A percentile compares a stretch with the other conserved stretches of the same genome.
Conservation (phyloP, 23 tunicate genomes). For the Phallusia fumigata region DNA sequence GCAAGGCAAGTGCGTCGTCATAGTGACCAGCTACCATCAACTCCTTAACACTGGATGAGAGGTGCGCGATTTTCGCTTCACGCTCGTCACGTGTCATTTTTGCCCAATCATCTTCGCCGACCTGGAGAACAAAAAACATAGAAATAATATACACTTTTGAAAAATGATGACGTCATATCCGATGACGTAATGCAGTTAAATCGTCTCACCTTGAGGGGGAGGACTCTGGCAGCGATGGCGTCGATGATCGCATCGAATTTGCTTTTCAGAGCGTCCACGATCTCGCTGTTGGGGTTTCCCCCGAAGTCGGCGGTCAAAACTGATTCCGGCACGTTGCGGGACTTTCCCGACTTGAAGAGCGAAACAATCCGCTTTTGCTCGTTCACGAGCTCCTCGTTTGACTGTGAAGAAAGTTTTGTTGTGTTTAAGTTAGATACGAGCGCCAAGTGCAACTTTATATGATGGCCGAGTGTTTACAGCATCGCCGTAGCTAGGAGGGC, state of each 20-base stretch:
- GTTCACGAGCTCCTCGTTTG: conserved; percentile 27
- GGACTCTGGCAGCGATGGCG: conserved; percentile 46
- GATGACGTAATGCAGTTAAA: background rate
- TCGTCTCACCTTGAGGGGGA: conserved; percentile 42
- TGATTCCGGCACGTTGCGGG: conserved; percentile 49
- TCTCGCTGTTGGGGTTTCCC: conserved; percentile 22
- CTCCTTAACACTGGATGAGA: conserved; percentile 47
- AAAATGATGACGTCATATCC: no score
- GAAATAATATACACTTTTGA: no score
- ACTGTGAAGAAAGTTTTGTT: conserved; percentile 13
- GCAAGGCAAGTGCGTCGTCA: conserved; percentile 67
- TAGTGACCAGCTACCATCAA: conserved; percentile 52
- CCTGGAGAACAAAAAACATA: conserved; percentile 20
- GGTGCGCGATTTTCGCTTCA: conserved; percentile 39
- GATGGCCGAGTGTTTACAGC: no score
- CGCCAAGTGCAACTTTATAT: no score
- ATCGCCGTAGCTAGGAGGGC: no score
- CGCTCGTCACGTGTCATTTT: conserved; percentile 47
- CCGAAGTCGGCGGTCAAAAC: conserved; percentile 38
- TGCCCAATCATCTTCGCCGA: conserved; percentile 63
- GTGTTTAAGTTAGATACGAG: no score
- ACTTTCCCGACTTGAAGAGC: conserved; percentile 36
- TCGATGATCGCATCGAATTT: conserved; percentile 70
- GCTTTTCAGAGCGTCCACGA: conserved; percentile 64
- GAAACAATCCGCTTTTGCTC: conserved; percentile 53